phyloP scores from a whole-genome alignment of 2,113 vertebrate genomes.

The Heliornis fulica region DNA sequence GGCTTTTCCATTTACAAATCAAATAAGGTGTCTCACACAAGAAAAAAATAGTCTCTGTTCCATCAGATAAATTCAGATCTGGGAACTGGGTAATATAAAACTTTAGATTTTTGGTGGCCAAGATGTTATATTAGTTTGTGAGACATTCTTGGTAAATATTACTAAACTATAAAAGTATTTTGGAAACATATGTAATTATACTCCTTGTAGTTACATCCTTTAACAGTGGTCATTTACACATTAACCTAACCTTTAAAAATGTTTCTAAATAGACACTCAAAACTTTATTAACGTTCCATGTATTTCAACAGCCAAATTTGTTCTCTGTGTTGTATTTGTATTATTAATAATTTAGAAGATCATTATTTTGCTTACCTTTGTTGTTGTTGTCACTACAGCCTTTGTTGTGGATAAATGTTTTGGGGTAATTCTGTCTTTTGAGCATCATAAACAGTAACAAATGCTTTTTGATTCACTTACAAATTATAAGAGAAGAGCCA shows the following conservation, averaged over 20 bases:
- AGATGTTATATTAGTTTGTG: background rate
- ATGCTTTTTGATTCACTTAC: slow-evolving; percentile 80
- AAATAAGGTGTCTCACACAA: background rate
- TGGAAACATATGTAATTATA: background rate
- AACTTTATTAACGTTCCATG: background rate
- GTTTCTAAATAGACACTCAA: background rate
- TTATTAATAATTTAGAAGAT: slow-evolving; percentile 50
- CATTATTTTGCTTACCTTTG: slow-evolving; percentile 40
- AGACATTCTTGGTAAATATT: background rate
- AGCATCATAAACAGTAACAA: slow-evolving; percentile 78
- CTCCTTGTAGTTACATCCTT: background rate
- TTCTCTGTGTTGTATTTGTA: background rate
- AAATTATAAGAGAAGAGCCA: slow-evolving; percentile 79
- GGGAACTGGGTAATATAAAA: background rate
- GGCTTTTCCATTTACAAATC: background rate
- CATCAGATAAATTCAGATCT: background rate
- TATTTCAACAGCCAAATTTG: background rate
- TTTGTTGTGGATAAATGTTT: slow-evolving; percentile 68
- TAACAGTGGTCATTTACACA: background rate
- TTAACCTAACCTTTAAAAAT: background rate
- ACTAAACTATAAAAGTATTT: background rate
- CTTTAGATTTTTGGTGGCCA: background rate
- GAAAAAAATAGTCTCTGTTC: background rate
- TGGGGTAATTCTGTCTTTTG: slow-evolving; percentile 70
- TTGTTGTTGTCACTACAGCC: slow-evolving; percentile 39